Base-by-base conservation (phyloP, 2,888 invertebrate genomes). In the Steromphala cineraria region DNA sequence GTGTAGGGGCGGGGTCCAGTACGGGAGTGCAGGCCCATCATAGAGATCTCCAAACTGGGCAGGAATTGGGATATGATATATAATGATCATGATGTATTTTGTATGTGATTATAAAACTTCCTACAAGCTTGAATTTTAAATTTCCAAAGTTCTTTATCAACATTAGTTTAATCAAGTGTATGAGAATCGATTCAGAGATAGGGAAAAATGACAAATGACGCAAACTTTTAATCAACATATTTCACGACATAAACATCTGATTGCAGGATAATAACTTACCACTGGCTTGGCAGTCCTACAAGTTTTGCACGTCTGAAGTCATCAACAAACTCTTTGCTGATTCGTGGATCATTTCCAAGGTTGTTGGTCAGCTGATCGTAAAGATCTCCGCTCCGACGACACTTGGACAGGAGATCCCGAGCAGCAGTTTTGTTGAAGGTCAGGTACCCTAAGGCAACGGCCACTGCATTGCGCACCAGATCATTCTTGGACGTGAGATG, bases 391-490 rank as follows among this genome's bases (percentile, higher is more conserved):
- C 87, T 89, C 81, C 92, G 91, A 52, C 92, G 85, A 82, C 92
- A 92, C 19, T 87, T 86, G 75, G 90, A 88, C 40, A 93, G 88
- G 74, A 93, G 85, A 40, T 87, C 82, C 24, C 93, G 85, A n/a
- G 91, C 90, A 7, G 93, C 93, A 2, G 93, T 93, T 75, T 90
- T 88, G 86, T 93, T 93, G 85, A 90, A 93, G 5, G 93, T 91
- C 78, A 93, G 84, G 86, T 93, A 93, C 15, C 93, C 93, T 19
- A 93, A 86, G 19, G 93, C 91, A 31, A 93, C 91, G 3, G 93
- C 93, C 74, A 88, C 89, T 10, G 91, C 89, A 81, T 86, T 87
- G 10, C 90, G 84, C 56, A 89, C 89, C 84, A 91, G 90, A 36
- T 91, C 91, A 81, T 92, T 92, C 4, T 79, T 80, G 0, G 92